These are phyloP conservation scores for Eurystomus glaucurus DNA, from an alignment of 2,797 vertebrate species.

Conservation along the genomic window DNA sequence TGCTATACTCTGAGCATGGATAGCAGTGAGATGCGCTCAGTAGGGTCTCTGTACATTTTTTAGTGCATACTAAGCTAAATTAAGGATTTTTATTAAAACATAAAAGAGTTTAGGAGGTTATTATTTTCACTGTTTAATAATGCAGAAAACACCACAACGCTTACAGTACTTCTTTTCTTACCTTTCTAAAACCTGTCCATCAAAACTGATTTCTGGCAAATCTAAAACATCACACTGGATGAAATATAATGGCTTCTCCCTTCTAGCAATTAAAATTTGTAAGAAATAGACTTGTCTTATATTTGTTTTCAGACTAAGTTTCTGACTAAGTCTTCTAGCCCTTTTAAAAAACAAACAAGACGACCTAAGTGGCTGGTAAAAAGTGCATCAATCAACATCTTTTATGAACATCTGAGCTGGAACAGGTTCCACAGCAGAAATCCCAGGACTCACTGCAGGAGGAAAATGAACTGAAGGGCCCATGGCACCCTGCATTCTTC, in stretches of 20 bases:
- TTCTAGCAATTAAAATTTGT: background rate
- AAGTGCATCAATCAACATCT: background rate
- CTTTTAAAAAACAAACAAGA: background rate
- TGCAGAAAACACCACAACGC: background rate
- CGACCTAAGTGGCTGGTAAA: background rate
- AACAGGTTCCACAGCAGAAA: background rate
- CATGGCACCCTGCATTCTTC: background rate
- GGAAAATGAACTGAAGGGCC: background rate
- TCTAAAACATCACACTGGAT: background rate
- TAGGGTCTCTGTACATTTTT: background rate
- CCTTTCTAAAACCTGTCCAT: background rate
- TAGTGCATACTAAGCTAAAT: background rate
- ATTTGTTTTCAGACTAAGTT: background rate
- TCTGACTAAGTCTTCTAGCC: background rate
- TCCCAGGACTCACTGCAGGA: background rate
- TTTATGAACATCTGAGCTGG: background rate
- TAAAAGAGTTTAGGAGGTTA: background rate
- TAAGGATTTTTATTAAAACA: background rate
- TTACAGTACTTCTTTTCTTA: background rate
- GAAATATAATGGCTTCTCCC: background rate
- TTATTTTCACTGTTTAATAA: background rate
- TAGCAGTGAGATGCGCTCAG: background rate
- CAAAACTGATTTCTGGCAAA: background rate
- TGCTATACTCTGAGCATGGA: accelerated
- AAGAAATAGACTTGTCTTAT: background rate